Base-by-base conservation (phyloP, 2,113 vertebrate species). In the Microcebus jonahi region DNA sequence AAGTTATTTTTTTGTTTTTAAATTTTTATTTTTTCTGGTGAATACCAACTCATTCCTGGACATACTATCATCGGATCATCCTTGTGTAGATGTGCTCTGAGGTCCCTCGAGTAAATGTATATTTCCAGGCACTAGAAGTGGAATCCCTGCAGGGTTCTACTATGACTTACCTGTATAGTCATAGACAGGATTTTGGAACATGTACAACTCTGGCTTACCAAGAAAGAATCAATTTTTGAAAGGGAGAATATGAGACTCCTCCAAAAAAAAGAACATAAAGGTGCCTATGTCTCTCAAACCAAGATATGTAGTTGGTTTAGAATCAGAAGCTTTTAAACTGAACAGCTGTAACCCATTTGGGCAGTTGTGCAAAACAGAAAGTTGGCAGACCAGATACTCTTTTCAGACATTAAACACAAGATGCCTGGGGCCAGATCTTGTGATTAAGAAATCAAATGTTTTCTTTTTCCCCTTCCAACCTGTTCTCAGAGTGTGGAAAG, bases 401-500 rank as follows among this genome's bases (percentile, higher is more conserved):
- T 97, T 97, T 97, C 88, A 97, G 90, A 97, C 96, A 92, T 96
- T 96, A 96, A 98, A 97, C 92, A 92, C 55, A 90, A 90, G 93
- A 96, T 45, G 65, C 71, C 95, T 87, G 91, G 63, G 80, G 95
- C 93, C 94, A 97, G 97, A 91, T 93, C 76, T 89, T 94, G 82
- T 97, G 97, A 98, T 97, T 97, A 97, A 97, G 97, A 97, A 98
- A 94, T 98, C 97, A 97, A 97, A 95, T 97, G 75, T 93, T 97
- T 97, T 97, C 84, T 96, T 96, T 97, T 93, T 59, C 42, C 12
- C 63, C 23, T 94, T 96, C 96, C 95, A 97, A 96, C 95, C 95
- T 97, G 76, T 89, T 96, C 85, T 94, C 67, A 68, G 79, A 96
- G 93, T 97, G 97, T 96, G 88, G 94, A 97, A 98, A 97, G 86